Conservation (phyloP, 2,888 invertebrate species). For the Cryptocheilus praepositus region DNA sequence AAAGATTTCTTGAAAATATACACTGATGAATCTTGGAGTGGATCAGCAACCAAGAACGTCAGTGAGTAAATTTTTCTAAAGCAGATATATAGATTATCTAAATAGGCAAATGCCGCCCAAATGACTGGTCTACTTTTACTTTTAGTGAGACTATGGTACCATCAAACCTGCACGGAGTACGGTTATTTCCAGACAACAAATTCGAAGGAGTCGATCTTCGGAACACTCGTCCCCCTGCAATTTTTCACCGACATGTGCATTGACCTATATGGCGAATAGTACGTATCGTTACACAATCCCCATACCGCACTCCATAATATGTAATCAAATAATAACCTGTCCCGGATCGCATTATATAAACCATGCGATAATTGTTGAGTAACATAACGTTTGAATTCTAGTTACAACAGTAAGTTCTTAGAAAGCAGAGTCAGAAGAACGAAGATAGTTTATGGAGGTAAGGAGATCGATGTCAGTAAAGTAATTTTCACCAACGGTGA, state of each 20-base stretch:
- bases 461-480: constrained; percentile 76
- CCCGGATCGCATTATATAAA: background rate
- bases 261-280: constrained; percentile 74
- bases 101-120: background rate
- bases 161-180: constrained; percentile 91
- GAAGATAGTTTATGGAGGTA: constrained; percentile 77
- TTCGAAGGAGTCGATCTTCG: constrained; percentile 80
- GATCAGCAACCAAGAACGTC: background rate
- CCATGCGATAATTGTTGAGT: too few relatives aligned
- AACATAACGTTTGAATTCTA: constrained; percentile 26
- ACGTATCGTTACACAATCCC: constrained; percentile 31
- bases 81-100: background rate
- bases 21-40: constrained; percentile 42
- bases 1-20: constrained; percentile 36
- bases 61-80: background rate
- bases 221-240: constrained; percentile 75
- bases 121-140: too few relatives aligned
- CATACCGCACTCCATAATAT: background rate
- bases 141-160: constrained; percentile 85
- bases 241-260: constrained; percentile 75
- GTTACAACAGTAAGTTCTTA: constrained; percentile 61
- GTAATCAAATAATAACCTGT: constrained; percentile 7
- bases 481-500: constrained; percentile 80
- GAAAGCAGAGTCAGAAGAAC: constrained; percentile 72
- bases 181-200: constrained; percentile 88